Base-by-base conservation (phyloP, 2,113 vertebrate species). In the Eclectus roratus region DNA sequence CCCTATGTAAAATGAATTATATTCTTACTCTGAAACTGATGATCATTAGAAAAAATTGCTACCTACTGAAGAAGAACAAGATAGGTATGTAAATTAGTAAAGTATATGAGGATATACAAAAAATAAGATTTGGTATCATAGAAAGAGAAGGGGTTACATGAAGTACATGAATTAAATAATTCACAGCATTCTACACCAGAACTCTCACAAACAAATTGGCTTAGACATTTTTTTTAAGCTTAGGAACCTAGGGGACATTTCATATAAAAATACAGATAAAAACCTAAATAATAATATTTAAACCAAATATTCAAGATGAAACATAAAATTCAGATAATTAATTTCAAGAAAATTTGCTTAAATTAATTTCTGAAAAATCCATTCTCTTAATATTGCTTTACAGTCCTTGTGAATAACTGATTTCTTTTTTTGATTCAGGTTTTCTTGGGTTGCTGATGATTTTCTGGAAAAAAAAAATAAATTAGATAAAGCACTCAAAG, bases 41-140 rank as follows among this genome's bases (percentile, higher is more conserved):
- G 33, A 39, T 74, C 89, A 86, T 96, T 91, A 91, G 53, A 74
- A 95, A 80, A 95, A 96, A 84, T 65, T 88, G 55, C 76, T 85
- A 70, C 28, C 8, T 60, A 66, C 15, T 80, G n/a, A 43, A 91
- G 81, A 83, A 91, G 55, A 73, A 58, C 18, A 60, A 70, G 58
- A 73, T 17, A 55, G 46, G 61, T 53, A 81, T 76, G 65, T 27
- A 64, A 47, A n/a, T 10, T 20, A n/a, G 13, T 21, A 56, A 56
- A 14, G 33, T 56, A 56, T 56, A 56, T 23, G 20, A 8, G 19
- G 33, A 56, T 95, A 70, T 60, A 50, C 35, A 70, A 65, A 65
- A 94, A 93, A 58, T 65, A 77, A 37, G 21, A 55, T 43, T 56
- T 0, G 0, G 82, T 85, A 61, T 72, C 13, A 37, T 7, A 80